These are phyloP conservation scores for Brassicogethes aeneus DNA, from an alignment of 2,888 invertebrate genomes.

Conservation along the genomic window DNA sequence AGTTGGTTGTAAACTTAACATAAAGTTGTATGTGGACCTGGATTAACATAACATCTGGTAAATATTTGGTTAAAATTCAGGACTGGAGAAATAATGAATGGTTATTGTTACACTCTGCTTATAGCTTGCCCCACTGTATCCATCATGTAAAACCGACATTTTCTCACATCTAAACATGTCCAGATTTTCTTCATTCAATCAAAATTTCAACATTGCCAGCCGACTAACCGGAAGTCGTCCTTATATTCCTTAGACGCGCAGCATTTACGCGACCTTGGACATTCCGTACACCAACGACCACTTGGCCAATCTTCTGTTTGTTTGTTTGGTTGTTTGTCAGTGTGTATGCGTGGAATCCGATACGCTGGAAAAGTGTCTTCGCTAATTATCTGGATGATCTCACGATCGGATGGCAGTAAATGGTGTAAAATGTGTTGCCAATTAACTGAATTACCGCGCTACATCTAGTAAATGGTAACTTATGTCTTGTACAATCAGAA, in stretches of 20 bases:
- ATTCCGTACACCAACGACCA: not conserved
- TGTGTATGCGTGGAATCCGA: too few relatives aligned
- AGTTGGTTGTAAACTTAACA: too few relatives aligned
- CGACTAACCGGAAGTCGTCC: constrained; percentile 20
- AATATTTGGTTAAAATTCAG: too few relatives aligned
- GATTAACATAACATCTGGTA: too few relatives aligned
- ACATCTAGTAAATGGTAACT: not conserved
- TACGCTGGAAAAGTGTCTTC: not conserved
- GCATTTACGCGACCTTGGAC: not conserved
- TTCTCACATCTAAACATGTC: constrained; percentile 15
- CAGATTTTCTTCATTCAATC: constrained; percentile 15
- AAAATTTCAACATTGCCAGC: constrained; percentile 21
- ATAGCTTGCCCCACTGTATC: too few relatives aligned
- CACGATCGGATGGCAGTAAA: not conserved
- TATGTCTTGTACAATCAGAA: not conserved
- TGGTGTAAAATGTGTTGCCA: not conserved
- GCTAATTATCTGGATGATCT: not conserved
- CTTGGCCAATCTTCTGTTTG: not conserved
- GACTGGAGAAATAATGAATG: too few relatives aligned
- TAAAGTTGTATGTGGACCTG: too few relatives aligned
- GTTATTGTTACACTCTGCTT: too few relatives aligned
- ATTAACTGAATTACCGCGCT: not conserved
- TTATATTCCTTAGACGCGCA: too few relatives aligned
- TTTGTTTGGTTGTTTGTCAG: too few relatives aligned
- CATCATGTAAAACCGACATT: constrained; percentile 16